These are phyloP conservation scores for Mesochorus sp. DNA, from an alignment of 2,888 invertebrate species.

Conservation along the genomic window DNA sequence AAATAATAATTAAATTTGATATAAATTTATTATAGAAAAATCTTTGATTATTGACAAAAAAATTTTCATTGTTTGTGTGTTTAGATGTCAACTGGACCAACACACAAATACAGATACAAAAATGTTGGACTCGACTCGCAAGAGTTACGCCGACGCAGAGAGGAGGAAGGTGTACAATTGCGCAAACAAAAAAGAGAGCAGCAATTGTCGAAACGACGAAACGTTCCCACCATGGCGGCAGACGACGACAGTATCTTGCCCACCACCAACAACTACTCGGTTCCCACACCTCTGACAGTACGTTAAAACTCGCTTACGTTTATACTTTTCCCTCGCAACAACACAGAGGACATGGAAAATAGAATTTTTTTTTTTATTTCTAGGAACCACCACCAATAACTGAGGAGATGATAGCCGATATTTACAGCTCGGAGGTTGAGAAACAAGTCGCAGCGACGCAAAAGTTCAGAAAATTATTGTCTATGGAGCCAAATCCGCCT, in stretches of 20 bases:
- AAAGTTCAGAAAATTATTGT: conserved; percentile 95
- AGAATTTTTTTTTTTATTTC: conserved; percentile 60
- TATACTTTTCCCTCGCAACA: too few relatives aligned
- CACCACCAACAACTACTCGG: conserved; percentile 71
- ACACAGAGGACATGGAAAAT: background rate
- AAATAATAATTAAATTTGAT: too few relatives aligned
- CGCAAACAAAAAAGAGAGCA: conserved; percentile 98
- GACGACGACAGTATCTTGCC: conserved; percentile 76
- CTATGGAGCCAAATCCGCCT: conserved; percentile 97
- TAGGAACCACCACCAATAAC: conserved; percentile 86
- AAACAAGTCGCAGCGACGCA: conserved; percentile 94
- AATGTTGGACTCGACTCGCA: conserved; percentile 95
- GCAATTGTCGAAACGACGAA: conserved; percentile 95
- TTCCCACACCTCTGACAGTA: conserved; percentile 66
- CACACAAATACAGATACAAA: conserved; percentile 96
- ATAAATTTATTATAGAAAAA: conserved; percentile 63
- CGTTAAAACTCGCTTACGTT: too few relatives aligned
- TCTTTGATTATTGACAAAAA: background rate
- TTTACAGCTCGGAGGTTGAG: conserved; percentile 89
- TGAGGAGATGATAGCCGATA: conserved; percentile 91
- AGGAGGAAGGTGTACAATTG: conserved; percentile 98
- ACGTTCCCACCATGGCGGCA: conserved; percentile 85
- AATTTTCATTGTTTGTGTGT: too few relatives aligned
- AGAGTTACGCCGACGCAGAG: conserved; percentile 94
- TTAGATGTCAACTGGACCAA: conserved; percentile 90